Percentiles rank a stretch among this genome's conserved stretches.
These are phyloP conservation scores for Chelonus insularis DNA, from an alignment of 1,140 invertebrate genomes.

Conservation along the genomic window DNA sequence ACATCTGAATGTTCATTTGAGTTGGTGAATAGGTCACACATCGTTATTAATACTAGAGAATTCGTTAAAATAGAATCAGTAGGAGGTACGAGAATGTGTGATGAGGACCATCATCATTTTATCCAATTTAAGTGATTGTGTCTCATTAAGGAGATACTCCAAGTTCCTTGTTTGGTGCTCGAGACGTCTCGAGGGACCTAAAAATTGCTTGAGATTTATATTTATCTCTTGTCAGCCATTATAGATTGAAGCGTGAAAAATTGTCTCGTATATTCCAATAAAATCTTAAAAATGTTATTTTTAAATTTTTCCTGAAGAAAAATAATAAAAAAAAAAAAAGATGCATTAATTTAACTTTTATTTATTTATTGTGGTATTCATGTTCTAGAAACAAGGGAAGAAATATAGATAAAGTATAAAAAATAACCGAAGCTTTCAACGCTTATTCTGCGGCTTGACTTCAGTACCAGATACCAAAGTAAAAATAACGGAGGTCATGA, in stretches of 20 bases:
- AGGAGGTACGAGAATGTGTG: neutral
- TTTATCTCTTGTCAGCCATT: neutral
- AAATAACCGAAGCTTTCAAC: no score
- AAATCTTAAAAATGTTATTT: no score
- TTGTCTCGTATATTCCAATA: neutral
- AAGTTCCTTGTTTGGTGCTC: neutral
- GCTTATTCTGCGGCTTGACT: no score
- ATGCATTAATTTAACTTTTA: no score
- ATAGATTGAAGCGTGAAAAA: neutral
- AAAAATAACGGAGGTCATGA: no score
- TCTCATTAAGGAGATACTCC: neutral
- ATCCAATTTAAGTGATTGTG: constrained; percentile 10
- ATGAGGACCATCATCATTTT: neutral
- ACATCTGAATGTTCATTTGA: no score
- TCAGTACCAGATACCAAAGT: no score
- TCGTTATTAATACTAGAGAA: neutral
- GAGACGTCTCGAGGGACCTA: neutral
- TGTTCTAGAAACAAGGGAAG: no score
- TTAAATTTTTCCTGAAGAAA: no score
- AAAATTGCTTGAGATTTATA: neutral
- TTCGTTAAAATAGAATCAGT: neutral
- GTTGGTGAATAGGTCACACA: neutral
- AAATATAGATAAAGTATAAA: no score
- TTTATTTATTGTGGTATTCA: no score
- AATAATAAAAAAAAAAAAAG: no score